phyloP scores from a whole-genome alignment of 2,797 vertebrate genomes.

The Hipposideros larvatus region DNA sequence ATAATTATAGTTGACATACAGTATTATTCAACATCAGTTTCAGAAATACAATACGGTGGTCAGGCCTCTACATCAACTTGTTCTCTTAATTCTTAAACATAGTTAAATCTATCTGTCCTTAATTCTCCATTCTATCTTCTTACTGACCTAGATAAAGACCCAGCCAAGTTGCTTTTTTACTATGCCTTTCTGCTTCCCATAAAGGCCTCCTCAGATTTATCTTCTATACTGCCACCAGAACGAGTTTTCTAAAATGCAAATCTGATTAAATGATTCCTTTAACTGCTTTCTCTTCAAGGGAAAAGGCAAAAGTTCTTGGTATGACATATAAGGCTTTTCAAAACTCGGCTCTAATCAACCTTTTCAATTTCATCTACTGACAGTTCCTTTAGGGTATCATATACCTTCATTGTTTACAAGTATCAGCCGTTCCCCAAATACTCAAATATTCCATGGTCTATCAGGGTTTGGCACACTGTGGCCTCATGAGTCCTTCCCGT shows the following conservation, averaged over 20 bases:
- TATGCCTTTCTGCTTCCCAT: background rate
- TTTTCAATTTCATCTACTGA: background rate
- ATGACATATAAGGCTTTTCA: background rate
- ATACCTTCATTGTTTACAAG: background rate
- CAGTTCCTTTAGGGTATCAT: background rate
- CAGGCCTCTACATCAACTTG: too few species aligned
- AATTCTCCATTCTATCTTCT: background rate
- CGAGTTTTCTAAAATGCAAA: conserved; percentile 55
- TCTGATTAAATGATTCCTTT: conserved; percentile 23
- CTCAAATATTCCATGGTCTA: background rate
- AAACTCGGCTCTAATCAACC: background rate
- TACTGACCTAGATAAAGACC: background rate
- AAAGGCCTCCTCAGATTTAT: background rate
- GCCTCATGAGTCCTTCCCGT: background rate
- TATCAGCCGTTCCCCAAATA: background rate
- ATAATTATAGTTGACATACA: too few species aligned
- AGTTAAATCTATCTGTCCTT: background rate
- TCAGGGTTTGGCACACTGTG: background rate
- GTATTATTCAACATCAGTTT: too few species aligned
- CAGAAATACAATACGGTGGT: too few species aligned
- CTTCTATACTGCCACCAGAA: background rate
- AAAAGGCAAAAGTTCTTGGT: conserved; percentile 36
- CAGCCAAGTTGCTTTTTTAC: background rate
- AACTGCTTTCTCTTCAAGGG: conserved; percentile 39
- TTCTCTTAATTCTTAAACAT: background rate